These are phyloP conservation scores for Ceraclea dissimilis DNA, from an alignment of 2,888 invertebrate species.

Conservation along the genomic window DNA sequence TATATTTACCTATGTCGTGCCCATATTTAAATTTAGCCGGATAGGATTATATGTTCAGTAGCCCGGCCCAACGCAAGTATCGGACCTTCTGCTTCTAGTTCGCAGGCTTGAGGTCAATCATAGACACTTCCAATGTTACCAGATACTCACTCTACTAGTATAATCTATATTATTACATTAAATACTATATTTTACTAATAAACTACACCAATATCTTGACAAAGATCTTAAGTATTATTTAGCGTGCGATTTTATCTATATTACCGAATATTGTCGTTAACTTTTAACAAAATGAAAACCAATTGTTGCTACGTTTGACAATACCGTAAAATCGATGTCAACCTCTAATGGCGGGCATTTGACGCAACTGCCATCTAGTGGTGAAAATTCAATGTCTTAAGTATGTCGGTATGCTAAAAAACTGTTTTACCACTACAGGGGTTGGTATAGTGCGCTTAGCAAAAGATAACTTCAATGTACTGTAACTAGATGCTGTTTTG, in stretches of 20 bases:
- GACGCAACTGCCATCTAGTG: constrained; percentile 10
- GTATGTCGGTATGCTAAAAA: neutral
- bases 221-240: neutral
- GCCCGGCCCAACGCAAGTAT: constrained; percentile 36
- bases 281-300: constrained; percentile 10
- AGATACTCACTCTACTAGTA: constrained; percentile 21
- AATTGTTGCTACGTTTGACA: constrained; percentile 21
- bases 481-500: too few relatives aligned
- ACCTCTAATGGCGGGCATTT: constrained; percentile 15
- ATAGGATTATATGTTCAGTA: constrained; percentile 31
- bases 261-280: neutral
- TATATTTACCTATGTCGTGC: constrained; percentile 48
- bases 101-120: constrained; percentile 50
- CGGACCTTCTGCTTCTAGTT: constrained; percentile 29
- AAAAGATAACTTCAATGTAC: too few relatives aligned
- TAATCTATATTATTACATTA: neutral
- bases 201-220: neutral
- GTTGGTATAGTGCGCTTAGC: too few relatives aligned
- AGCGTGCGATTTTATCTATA: neutral
- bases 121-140: constrained; percentile 46
- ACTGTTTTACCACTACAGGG: neutral
- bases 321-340: constrained; percentile 23
- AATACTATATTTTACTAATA: neutral
- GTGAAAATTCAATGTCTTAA: neutral
- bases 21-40: constrained; percentile 46